Evolutionary conservation across 2,797 vertebrate genomes (phyloP).

Genomic region (Anniella stebbinsi): DNA sequence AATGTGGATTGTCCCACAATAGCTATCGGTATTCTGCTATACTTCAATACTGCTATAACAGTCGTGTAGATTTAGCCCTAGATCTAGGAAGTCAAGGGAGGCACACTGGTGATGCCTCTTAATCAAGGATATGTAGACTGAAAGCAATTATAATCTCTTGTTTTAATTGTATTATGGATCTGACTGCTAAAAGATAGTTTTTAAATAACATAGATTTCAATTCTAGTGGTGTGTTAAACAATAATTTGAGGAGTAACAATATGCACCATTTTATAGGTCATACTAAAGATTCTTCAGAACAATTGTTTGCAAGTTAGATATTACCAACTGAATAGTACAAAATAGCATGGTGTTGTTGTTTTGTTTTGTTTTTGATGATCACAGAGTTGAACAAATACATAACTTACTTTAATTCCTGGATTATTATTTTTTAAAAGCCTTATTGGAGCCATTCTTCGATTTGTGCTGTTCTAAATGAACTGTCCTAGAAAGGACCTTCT

Average conservation of each 20-base stretch:
- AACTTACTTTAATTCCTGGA: neutral
- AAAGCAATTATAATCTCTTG: neutral
- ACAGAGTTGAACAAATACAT: neutral
- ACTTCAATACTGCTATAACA: no score
- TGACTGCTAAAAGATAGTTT: neutral
- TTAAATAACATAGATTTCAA: neutral
- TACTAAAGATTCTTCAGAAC: neutral
- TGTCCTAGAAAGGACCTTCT: neutral
- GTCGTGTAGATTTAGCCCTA: no score
- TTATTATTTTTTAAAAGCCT: neutral
- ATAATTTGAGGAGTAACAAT: neutral
- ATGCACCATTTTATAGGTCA: neutral
- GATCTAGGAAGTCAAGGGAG: neutral
- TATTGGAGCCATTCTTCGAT: neutral
- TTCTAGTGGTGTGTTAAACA: neutral
- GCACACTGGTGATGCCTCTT: neutral
- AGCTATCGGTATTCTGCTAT: no score
- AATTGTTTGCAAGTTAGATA: neutral
- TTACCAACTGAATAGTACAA: neutral
- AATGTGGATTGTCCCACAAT: no score
- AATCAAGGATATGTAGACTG: neutral
- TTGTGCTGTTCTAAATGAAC: neutral
- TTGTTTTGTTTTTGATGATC: neutral
- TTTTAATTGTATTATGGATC: neutral
- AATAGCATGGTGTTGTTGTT: neutral